These are phyloP conservation scores for Fragum sueziense DNA, from an alignment of 2,888 invertebrate genomes.

Conservation along the genomic window DNA sequence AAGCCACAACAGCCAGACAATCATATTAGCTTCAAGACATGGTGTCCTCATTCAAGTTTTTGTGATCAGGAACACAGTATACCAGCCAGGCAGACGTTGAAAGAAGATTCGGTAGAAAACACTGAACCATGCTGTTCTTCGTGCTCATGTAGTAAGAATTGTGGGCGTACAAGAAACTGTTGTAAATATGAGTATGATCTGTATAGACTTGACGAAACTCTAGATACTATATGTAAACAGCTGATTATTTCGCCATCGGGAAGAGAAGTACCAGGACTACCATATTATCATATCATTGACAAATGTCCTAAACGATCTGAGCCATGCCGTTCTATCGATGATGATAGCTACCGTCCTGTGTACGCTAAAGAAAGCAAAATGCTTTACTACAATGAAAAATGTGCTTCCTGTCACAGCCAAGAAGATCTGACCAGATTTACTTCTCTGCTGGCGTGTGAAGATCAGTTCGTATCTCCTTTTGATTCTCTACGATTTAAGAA, in stretches of 20 bases:
- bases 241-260: not conserved
- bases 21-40: not conserved
- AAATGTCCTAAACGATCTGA: not conserved
- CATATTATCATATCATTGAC: not conserved
- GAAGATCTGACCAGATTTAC: not conserved
- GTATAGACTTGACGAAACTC: not conserved
- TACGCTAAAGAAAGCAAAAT: not conserved
- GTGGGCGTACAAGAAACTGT: conserved; percentile 1
- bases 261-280: not conserved
- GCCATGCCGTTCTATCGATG: not conserved
- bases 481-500: no score
- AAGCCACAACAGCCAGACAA: no score
- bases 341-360: not conserved
- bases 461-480: no score
- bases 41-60: not conserved
- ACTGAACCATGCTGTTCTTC: not conserved
- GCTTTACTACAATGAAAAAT: not conserved
- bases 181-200: not conserved
- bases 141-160: not conserved
- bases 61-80: not conserved
- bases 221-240: not conserved
- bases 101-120: not conserved
- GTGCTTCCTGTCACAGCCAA: not conserved
- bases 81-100: not conserved
- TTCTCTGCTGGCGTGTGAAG: no score